Conservation (phyloP, 2,113 vertebrate species). For the Elephantulus edwardii region DNA sequence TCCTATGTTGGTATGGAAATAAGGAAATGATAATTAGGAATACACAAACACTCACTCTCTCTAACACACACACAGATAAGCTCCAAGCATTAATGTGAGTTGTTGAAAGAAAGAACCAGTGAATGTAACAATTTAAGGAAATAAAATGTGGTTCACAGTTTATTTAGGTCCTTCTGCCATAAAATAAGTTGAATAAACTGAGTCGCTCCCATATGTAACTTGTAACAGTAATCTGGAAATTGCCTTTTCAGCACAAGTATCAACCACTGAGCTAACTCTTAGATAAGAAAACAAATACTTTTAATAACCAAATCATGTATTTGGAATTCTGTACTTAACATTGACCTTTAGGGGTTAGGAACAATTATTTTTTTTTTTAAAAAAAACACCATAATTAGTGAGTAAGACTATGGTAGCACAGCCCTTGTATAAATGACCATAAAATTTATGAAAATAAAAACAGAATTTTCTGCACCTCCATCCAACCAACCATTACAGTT, state of each 20-base stretch:
- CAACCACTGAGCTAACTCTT: conserved; percentile 82
- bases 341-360: conserved; percentile 82
- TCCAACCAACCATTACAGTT: conserved; percentile 78
- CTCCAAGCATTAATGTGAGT: conserved; percentile 68
- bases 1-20: not conserved
- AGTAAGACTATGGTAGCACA: conserved; percentile 80
- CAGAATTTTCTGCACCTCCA: conserved; percentile 69
- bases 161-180: conserved; percentile 74
- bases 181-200: conserved; percentile 63
- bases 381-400: conserved; percentile 64
- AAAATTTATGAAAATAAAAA: conserved; percentile 67
- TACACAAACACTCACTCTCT: not conserved
- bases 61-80: conserved; percentile 30
- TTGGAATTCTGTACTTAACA: conserved; percentile 82
- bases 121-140: conserved; percentile 10
- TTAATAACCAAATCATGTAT: conserved; percentile 83
- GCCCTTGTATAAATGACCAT: conserved; percentile 80
- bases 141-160: conserved; percentile 58
- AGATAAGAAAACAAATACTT: conserved; percentile 78
- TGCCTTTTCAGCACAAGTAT: conserved; percentile 61
- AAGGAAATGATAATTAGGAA: conserved; percentile 43
- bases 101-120: conserved; percentile 7
- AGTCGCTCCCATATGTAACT: conserved; percentile 22
- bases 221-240: conserved; percentile 56
- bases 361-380: conserved; percentile 74